Conservation (phyloP, 2,797 vertebrate genomes). For the Sciurus vulgaris region DNA sequence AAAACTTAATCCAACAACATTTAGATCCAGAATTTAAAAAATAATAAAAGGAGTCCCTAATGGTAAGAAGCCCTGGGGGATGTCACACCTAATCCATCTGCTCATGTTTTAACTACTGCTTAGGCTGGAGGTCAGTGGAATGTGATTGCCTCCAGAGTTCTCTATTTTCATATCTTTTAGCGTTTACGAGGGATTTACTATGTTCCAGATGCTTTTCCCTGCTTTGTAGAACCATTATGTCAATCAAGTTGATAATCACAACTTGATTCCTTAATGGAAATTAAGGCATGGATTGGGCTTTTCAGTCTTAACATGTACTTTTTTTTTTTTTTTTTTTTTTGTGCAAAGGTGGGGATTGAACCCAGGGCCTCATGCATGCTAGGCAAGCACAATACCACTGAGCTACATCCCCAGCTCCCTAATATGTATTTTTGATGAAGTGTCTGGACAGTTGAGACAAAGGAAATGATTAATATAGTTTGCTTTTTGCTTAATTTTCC, state of each 20-base stretch:
- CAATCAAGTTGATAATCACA: not conserved
- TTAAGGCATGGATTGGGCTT: not conserved
- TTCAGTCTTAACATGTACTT: not conserved
- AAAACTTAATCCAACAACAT: slow-evolving; percentile 84
- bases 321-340: not conserved
- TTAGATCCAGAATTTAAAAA: slow-evolving; percentile 75
- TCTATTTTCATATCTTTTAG: not conserved
- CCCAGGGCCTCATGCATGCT: not conserved
- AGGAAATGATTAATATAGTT: not conserved
- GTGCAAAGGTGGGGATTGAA: not conserved
- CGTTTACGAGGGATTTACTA: not conserved
- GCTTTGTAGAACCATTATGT: not conserved
- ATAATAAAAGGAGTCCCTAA: slow-evolving; percentile 57
- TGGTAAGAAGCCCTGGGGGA: slow-evolving; percentile 26
- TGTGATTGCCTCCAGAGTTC: slow-evolving; percentile 75
- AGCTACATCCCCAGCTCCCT: not conserved
- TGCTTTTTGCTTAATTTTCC: slow-evolving; percentile 31
- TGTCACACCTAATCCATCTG: slow-evolving; percentile 4
- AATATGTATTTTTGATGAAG: not conserved
- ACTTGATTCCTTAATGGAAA: not conserved
- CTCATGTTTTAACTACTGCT: slow-evolving; percentile 68
- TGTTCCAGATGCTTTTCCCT: not conserved
- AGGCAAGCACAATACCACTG: too few relatives aligned
- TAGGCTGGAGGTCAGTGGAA: slow-evolving; percentile 74
- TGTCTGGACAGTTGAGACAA: slow-evolving; percentile 19